phyloP scores from a whole-genome alignment of 2,888 invertebrate species.

The Volucella inflata region DNA sequence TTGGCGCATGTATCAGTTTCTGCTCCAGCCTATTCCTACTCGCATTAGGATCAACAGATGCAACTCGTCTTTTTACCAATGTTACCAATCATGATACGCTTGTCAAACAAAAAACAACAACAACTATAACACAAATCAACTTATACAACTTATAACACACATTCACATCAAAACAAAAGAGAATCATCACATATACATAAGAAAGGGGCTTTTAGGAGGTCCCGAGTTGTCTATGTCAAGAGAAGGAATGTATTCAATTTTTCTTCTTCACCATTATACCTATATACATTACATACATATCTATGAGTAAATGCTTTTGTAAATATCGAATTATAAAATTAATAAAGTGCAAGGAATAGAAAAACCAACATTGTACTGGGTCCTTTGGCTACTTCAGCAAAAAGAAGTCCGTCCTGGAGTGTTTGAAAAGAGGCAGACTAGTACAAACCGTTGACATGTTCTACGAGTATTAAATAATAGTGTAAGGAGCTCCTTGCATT shows the following conservation, averaged over 20 bases:
- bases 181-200: slow-evolving; percentile 20
- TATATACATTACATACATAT: slow-evolving; percentile 27
- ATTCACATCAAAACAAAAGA: slow-evolving; percentile 9
- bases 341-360: slow-evolving; percentile 65
- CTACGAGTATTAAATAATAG: too few relatives aligned
- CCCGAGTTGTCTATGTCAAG: slow-evolving; percentile 35
- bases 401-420: background rate
- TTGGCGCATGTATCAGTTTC: slow-evolving; percentile 76
- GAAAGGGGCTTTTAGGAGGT: background rate
- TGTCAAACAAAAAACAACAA: slow-evolving; percentile 34
- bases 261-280: slow-evolving; percentile 34
- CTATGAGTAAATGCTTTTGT: slow-evolving; percentile 55
- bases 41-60: slow-evolving; percentile 62
- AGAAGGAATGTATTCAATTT: slow-evolving; percentile 24
- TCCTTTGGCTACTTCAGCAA: background rate
- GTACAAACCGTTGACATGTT: too few relatives aligned
- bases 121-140: background rate
- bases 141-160: slow-evolving; percentile 32
- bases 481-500: too few relatives aligned
- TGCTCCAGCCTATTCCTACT: slow-evolving; percentile 72
- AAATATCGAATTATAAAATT: slow-evolving; percentile 60
- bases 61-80: slow-evolving; percentile 42
- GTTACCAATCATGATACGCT: slow-evolving; percentile 57
- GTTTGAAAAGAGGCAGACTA: too few relatives aligned
- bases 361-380: background rate